Conservation (phyloP, 2,888 invertebrate species). For the Meiosimyza platycephala region DNA sequence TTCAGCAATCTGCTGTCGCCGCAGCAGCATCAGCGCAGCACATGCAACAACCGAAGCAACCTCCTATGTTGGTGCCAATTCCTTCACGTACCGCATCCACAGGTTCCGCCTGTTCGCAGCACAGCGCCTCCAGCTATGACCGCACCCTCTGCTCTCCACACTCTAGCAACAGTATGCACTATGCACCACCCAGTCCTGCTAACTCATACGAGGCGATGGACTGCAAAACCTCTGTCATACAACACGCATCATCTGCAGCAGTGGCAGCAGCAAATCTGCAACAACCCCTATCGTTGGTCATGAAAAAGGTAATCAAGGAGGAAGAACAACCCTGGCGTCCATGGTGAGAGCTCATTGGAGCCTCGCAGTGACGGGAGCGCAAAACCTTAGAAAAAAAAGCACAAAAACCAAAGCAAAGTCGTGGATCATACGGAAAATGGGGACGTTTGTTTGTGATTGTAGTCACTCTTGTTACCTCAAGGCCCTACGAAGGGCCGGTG, state of each 20-base stretch:
- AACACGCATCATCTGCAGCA: constrained; percentile 65
- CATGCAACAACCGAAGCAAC: constrained; percentile 66
- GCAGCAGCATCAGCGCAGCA: constrained; percentile 66
- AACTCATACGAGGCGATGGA: constrained; percentile 68
- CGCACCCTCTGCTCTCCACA: constrained; percentile 68
- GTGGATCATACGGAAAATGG: constrained; percentile 50
- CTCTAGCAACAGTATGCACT: constrained; percentile 52
- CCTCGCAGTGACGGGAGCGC: constrained; percentile 15
- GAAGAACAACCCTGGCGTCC: constrained; percentile 87
- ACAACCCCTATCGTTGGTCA: constrained; percentile 78
- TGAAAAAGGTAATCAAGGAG: constrained; percentile 72
- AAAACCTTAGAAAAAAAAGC: not conserved
- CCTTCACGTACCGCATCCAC: constrained; percentile 81
- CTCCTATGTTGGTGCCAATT: constrained; percentile 79
- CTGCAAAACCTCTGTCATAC: constrained; percentile 69
- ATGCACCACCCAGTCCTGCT: constrained; percentile 72
- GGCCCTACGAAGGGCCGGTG: not conserved
- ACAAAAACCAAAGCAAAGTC: constrained; percentile 33
- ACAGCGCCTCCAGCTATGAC: constrained; percentile 69
- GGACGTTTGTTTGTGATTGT: constrained; percentile 46
- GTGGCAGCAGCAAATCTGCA: constrained; percentile 34
- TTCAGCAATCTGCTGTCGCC: constrained; percentile 73
- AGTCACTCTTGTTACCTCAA: constrained; percentile 36
- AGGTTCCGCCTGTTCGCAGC: constrained; percentile 73
- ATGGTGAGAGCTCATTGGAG: constrained; percentile 70